phyloP scores from a whole-genome alignment of 2,113 vertebrate species.

The Tyrannus savana region DNA sequence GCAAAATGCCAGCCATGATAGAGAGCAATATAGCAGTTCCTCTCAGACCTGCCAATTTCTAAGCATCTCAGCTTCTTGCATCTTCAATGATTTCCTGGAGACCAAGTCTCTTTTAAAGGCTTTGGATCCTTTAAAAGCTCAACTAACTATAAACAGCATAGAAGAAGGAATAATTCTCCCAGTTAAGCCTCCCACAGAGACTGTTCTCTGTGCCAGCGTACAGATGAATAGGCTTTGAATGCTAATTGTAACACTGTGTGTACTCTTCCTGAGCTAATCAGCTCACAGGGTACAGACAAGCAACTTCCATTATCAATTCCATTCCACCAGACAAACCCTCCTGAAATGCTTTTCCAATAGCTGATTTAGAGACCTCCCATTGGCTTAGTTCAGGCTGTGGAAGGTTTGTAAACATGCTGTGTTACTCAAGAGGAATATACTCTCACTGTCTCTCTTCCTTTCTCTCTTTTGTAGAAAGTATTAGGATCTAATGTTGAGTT shows the following conservation, averaged over 20 bases:
- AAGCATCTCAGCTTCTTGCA: not conserved
- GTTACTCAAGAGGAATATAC: constrained; percentile 45
- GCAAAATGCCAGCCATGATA: not conserved
- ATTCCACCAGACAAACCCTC: constrained; percentile 34
- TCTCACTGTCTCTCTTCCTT: not conserved
- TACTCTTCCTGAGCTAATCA: constrained; percentile 66
- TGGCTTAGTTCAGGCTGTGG: constrained; percentile 33
- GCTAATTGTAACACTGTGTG: constrained; percentile 59
- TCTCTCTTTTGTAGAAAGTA: not conserved
- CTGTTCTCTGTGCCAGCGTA: constrained; percentile 24
- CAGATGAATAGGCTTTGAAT: constrained; percentile 61
- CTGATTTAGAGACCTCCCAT: constrained; percentile 56
- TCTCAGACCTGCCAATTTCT: not conserved
- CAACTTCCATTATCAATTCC: constrained; percentile 54
- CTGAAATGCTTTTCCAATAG: constrained; percentile 54
- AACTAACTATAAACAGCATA: constrained; percentile 28
- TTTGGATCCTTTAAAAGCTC: constrained; percentile 8
- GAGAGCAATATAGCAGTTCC: not conserved
- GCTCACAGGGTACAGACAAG: constrained; percentile 34
- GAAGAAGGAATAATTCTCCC: constrained; percentile 40
- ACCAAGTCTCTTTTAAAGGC: constrained; percentile 10
- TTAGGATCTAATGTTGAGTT: not conserved
- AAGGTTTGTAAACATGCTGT: constrained; percentile 67
- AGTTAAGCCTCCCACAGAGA: constrained; percentile 50
- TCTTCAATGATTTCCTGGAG: not conserved